Conservation (phyloP, 2,113 vertebrate genomes). For the Halichoerus grypus region DNA sequence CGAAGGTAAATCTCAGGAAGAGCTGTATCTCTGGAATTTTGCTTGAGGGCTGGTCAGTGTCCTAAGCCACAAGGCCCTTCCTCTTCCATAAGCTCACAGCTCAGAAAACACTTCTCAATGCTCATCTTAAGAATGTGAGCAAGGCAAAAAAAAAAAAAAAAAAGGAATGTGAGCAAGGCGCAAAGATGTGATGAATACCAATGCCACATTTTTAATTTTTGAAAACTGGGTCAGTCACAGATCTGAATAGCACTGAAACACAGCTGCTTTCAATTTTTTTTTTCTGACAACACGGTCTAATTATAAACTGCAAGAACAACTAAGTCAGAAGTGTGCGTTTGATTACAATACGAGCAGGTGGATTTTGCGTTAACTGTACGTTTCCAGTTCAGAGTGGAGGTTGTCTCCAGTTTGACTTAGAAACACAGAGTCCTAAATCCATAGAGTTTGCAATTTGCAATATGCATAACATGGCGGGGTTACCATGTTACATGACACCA, state of each 20-base stretch:
- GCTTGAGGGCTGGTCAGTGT: not conserved
- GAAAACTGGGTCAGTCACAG: constrained; percentile 78
- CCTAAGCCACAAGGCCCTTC: not conserved
- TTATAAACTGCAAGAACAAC: constrained; percentile 70
- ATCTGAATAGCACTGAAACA: constrained; percentile 63
- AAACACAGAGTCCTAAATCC: not conserved
- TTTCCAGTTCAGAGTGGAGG: not conserved
- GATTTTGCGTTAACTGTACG: not conserved
- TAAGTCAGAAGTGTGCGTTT: constrained; percentile 61
- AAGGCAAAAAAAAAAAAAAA: not conserved
- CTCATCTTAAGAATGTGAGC: not conserved
- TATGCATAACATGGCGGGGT: not conserved
- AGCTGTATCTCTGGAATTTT: not conserved
- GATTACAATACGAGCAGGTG: constrained; percentile 27
- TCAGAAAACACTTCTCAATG: constrained; percentile 37
- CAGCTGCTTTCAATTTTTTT: constrained; percentile 58
- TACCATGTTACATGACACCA: not conserved
- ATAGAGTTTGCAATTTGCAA: not conserved
- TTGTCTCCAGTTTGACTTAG: not conserved
- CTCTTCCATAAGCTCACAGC: not conserved
- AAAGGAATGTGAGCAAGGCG: constrained; percentile 14
- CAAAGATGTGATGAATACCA: constrained; percentile 51
- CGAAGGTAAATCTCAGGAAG: constrained; percentile 3
- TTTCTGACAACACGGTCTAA: constrained; percentile 66
- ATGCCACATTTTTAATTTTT: constrained; percentile 68